Percentiles rank a stretch among this genome's conserved stretches.
These are phyloP conservation scores for Zygogramma bicolorata DNA, from an alignment of 2,888 invertebrate species.

Conservation along the genomic window DNA sequence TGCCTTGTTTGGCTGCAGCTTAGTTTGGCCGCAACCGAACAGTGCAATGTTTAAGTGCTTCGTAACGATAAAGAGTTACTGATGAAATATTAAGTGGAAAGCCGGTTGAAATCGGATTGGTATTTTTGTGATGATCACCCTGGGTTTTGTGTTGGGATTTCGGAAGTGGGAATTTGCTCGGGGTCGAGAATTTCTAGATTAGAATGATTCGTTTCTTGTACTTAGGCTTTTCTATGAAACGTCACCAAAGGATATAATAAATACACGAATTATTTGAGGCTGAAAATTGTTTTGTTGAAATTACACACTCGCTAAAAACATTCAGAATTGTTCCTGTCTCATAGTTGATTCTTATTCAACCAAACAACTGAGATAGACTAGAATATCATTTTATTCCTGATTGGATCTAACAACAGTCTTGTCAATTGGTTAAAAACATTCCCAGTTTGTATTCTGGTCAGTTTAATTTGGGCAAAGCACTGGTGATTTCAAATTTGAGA, in stretches of 20 bases:
- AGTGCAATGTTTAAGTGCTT: slow-evolving; percentile 40
- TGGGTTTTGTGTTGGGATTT: slow-evolving; percentile 5
- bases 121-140: slow-evolving; percentile 27
- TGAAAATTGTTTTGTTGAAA: neutral
- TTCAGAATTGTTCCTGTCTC: too few relatives aligned
- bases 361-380: too few relatives aligned
- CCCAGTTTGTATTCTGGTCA: too few relatives aligned
- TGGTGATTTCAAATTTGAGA: too few relatives aligned
- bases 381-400: too few relatives aligned
- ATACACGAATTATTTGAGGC: neutral
- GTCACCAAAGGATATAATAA: neutral
- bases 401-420: too few relatives aligned
- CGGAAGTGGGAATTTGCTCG: neutral
- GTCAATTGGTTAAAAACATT: too few relatives aligned
- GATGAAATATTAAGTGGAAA: too few relatives aligned
- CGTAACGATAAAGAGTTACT: neutral
- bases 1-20: slow-evolving; percentile 40
- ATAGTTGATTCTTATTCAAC: too few relatives aligned
- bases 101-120: slow-evolving; percentile 21
- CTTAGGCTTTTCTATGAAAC: neutral
- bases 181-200: neutral
- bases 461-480: too few relatives aligned
- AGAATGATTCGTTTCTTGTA: neutral
- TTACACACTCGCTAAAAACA: too few relatives aligned
- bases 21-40: slow-evolving; percentile 40